Percentiles rank a stretch among this genome's conserved stretches.
Conservation (phyloP, 2,113 vertebrate species). For the Larimichthys polyactis region DNA sequence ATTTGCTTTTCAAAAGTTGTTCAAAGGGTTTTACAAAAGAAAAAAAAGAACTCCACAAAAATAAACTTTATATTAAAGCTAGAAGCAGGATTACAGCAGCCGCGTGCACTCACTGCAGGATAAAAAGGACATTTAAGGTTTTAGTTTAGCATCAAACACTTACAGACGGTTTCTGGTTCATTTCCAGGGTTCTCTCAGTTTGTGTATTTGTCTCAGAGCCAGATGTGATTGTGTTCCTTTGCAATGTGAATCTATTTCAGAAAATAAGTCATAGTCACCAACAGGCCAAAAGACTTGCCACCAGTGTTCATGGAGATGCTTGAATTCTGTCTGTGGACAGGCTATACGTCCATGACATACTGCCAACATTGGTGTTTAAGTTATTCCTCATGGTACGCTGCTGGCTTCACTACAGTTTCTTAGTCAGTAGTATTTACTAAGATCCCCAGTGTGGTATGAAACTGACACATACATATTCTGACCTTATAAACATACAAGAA, state of each 20-base stretch:
- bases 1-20: conserved; percentile 56
- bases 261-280: not conserved
- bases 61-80: conserved; percentile 16
- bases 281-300: not conserved
- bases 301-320: not conserved
- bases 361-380: not conserved
- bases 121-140: conserved; percentile 1
- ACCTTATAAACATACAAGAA: too few species aligned
- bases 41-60: conserved; percentile 10
- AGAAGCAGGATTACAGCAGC: conserved; percentile 4
- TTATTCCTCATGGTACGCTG: not conserved
- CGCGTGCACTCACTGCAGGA: not conserved
- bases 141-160: not conserved
- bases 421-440: too few species aligned
- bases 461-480: too few species aligned
- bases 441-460: too few species aligned
- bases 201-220: not conserved
- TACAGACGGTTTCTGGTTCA: not conserved
- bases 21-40: conserved; percentile 39
- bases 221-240: not conserved
- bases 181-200: not conserved
- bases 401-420: not conserved
- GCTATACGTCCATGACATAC: not conserved
- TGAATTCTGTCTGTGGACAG: not conserved
- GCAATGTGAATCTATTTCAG: not conserved